Evolutionary conservation across 2,797 vertebrate genomes (phyloP).

Genomic region (Iguana delicatissima): DNA sequence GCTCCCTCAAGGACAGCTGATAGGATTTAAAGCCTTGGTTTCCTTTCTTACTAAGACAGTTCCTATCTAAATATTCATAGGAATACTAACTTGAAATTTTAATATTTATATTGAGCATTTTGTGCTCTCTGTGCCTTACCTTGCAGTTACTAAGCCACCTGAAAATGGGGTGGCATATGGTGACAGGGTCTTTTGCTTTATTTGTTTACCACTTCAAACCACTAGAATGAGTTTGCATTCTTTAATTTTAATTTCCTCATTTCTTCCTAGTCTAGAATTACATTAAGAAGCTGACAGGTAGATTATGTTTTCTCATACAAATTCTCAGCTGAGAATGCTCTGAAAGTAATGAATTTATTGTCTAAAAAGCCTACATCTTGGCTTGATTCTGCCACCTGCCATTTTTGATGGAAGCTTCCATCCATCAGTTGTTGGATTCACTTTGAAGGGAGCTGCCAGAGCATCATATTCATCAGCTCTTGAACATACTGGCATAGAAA

Average conservation of each 20-base stretch:
- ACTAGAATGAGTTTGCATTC: conserved; percentile 1
- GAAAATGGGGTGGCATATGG: not conserved
- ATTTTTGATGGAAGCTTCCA: conserved; percentile 71
- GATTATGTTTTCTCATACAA: conserved; percentile 65
- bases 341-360: conserved; percentile 74
- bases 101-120: conserved; percentile 7
- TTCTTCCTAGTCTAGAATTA: conserved; percentile 53
- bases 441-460: not conserved
- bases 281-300: conserved; percentile 60
- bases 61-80: not conserved
- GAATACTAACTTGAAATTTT: not conserved
- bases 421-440: conserved; percentile 69
- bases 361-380: conserved; percentile 74
- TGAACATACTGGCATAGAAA: not conserved
- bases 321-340: conserved; percentile 70
- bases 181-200: not conserved
- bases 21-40: not conserved
- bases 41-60: not conserved
- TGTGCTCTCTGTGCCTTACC: not conserved
- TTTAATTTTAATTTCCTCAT: conserved; percentile 41
- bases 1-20: not conserved
- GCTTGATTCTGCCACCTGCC: conserved; percentile 75
- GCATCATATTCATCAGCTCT: not conserved
- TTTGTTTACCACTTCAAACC: accelerated
- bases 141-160: not conserved